Base-by-base conservation (phyloP, 1,140 invertebrate species). In the Dinoponera quadriceps region DNA sequence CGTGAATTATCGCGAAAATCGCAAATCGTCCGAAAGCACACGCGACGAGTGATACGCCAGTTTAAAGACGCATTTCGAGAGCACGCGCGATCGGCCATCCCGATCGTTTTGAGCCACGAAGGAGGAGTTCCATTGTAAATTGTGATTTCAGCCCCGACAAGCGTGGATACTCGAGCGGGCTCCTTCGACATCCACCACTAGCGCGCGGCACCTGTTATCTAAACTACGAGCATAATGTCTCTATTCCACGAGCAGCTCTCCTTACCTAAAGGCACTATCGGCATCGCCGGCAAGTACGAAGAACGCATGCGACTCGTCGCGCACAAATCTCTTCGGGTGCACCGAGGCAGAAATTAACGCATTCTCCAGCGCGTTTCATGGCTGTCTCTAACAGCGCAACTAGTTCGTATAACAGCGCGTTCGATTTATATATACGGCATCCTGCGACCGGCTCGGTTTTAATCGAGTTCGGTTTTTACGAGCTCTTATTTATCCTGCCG, bases 151-250 rank as follows among this genome's bases (percentile, higher is more conserved):
- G 13, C 22, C 9, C 49, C 55, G 59, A 62, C 60, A 55, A 25
- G 18, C 20, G 51, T 7, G 44, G 29, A 83, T 18, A 59, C 14
- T 14, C 20, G 22, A 57, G 25, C 16, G 4, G 18, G 38, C 25
- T 29, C 20, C 55, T 62, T 62, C 44, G 66, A 27, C 68, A 62
- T 81, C 38, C 16, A 44, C 38, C 22, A 27, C 51, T 82, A 33
- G 63, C 38, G 48, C 27, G 62, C n/a, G 22, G 22, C 44, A 11
- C 25, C 16, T 66, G 48, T 86, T 85, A 86, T 86, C 77, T 75
- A 57, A 82, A 65, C 54, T 82, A 25, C 59, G 4, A 62, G 69
- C 69, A 20, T 74, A 82, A 85, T 85, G 63, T 86, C 55, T 85
- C 75, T 81, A 85, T 86, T 65, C 66, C 18, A 57, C 48, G 75